Evolutionary conservation across 2,113 vertebrate species (phyloP), one percentile per base, ranked within the genome.

Genomic region (Labeo catla): DNA sequence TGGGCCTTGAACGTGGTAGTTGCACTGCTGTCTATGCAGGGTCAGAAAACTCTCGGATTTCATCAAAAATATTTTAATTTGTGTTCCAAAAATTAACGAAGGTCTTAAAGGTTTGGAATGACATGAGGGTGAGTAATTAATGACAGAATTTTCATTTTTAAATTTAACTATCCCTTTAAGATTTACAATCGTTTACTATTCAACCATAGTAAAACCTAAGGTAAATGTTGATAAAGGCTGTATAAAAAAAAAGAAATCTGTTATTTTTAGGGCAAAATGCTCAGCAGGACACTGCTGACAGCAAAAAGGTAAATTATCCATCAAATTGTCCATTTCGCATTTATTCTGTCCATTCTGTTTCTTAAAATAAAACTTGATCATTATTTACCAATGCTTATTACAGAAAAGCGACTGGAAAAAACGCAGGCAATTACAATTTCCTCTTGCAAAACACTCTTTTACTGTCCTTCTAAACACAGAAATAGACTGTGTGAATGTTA

Each of bases 401-500:
- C 21, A 39, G 23, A 36, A 52, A 77, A 19, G 4, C 0, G 1
- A 19, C 50, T 54, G 19, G 12, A 77, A 54, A 77, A 54, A 34
- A 52, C 11, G 15, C 12, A 50, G n/a, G 76, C 13, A 54, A 77
- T 77, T 36, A n/a, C 8, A 68, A 39, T 10, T 12, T 52, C 47
- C 47, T 80, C 77, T 23, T n/a, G 57, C 77, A 43, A 23, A 54
- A 34, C 45, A 16, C 76, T 78, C 49, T n/a, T 43, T 61, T 45
- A 81, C 54, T 61, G 50, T 45, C 54, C 57, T 68, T 72, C 77
- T 77, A 36, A 77, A 77, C 23, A 15, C 76, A 77, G 76, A 77
- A 54, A 77, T 54, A 74, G 15, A 63, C 52, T 36, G 72, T 49
- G 28, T 34, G 57, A 54, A 82, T 43, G 61, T 78, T 66, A 2